Percentiles rank a stretch among this genome's conserved stretches.
Evolutionary conservation across 1,140 invertebrate genomes (phyloP).

Genomic region (Sycobia sp.): DNA sequence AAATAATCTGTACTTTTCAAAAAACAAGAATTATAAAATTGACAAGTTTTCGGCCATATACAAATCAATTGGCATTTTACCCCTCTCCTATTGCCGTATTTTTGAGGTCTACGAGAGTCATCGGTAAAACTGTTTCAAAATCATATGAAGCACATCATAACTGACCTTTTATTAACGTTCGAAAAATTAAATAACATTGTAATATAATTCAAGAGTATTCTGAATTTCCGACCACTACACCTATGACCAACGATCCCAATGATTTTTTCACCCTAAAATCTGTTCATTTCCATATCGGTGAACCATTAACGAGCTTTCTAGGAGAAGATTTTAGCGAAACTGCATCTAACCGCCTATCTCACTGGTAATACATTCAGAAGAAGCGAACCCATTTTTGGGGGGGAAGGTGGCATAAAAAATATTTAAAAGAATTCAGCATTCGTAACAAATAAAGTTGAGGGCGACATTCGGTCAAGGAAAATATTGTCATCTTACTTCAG

Average conservation of each 20-base stretch:
- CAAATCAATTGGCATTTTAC: conserved; percentile 45
- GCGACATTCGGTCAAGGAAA: too few relatives aligned
- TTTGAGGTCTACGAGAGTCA: conserved; percentile 1
- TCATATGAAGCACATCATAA: conserved; percentile 33
- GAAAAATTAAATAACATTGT: conserved; percentile 41
- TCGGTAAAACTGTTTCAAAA: conserved; percentile 39
- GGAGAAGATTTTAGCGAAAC: conserved; percentile 9
- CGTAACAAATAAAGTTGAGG: too few relatives aligned
- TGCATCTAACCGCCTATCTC: not conserved
- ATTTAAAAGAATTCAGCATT: too few relatives aligned
- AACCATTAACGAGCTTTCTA: not conserved
- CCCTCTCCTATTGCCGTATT: not conserved
- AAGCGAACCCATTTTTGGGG: too few relatives aligned
- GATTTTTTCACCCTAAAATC: conserved; percentile 28
- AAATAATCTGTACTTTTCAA: conserved; percentile 12
- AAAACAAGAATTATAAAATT: conserved; percentile 13
- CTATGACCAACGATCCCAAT: conserved; percentile 17
- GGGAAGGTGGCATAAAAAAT: too few relatives aligned
- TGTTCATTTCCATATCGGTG: conserved; percentile 37
- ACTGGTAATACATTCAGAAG: too few relatives aligned
- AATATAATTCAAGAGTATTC: too few relatives aligned
- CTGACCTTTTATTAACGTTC: conserved; percentile 29
- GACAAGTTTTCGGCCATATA: conserved; percentile 19
- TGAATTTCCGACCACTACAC: conserved; percentile 10
- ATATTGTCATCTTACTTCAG: too few relatives aligned